Conservation (phyloP, 2,888 invertebrate genomes). For the Melikaiella ostensackeni region DNA sequence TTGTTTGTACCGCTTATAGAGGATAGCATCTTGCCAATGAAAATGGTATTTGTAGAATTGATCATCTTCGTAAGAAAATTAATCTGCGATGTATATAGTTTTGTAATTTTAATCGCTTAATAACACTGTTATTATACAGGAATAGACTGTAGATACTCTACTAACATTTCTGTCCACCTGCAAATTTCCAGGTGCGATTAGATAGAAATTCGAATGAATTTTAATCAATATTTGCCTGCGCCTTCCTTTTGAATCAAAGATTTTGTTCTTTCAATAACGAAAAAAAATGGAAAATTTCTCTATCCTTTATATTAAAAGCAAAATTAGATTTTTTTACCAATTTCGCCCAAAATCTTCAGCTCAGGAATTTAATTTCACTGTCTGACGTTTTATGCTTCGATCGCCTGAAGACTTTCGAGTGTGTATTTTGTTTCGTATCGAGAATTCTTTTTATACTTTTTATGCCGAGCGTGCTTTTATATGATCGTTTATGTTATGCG, state of each 20-base stretch:
- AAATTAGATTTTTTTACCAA: neutral
- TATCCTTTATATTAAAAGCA: neutral
- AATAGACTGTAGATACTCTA: slow-evolving; percentile 28
- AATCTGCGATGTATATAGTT: slow-evolving; percentile 28
- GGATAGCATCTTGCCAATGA: slow-evolving; percentile 30
- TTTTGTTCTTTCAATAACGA: neutral
- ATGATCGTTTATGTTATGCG: slow-evolving; percentile 21
- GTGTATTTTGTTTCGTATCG: slow-evolving; percentile 22
- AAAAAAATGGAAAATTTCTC: neutral
- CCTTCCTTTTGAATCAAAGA: neutral
- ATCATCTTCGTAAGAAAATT: slow-evolving; percentile 10
- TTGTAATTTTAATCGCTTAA: slow-evolving; percentile 23
- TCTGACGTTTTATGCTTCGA: neutral
- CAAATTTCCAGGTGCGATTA: neutral
- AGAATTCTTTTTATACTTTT: slow-evolving; percentile 29
- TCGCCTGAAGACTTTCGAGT: neutral
- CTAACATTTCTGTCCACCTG: neutral
- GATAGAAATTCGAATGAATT: neutral
- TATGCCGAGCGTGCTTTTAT: slow-evolving; percentile 31
- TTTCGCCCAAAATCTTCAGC: neutral
- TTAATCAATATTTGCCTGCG: neutral
- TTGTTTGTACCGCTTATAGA: slow-evolving; percentile 6
- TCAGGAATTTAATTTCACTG: neutral
- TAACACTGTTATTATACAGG: slow-evolving; percentile 15
- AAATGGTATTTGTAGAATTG: slow-evolving; percentile 2